Evolutionary conservation across 2,888 invertebrate genomes (phyloP), one percentile per base, ranked within the genome.

Genomic region (Hypsopygia costalis): DNA sequence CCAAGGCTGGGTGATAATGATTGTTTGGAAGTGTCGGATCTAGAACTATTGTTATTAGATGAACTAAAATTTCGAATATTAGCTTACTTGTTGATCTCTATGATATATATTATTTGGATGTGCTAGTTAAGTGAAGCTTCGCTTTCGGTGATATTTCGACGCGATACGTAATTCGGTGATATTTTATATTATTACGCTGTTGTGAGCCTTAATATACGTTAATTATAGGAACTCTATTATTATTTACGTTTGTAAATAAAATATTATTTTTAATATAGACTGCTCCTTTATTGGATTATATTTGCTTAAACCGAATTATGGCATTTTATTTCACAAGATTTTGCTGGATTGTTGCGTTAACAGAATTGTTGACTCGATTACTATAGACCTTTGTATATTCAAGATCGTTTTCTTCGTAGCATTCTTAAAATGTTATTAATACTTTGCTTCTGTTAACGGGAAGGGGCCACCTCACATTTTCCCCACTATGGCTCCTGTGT

Each of bases 161-260:
- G 70, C 71, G 73, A 86, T 87, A 87, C 86, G 86, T 87, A 86
- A 85, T 79, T 76, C 62, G 81, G 86, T 87, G 86, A 87, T 87
- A 86, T 85, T 78, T 81, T 76, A 51, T 65, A 25, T 25, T 59
- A 69, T 69, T 73, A 69, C 10, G 60, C 69, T 54, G 62, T 67
- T 71, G 67, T 69, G 74, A 81, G 79, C 77, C 79, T 82, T 81
- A 78, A 66, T 73, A 62, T 71, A 63, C 43, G 51, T 50, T 58
- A 51, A 50, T 49, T 46, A 50, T 53, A 51, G 54, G 25, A 52
- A 57, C 69, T 62, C 71, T 75, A 58, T 63, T 75, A 58, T 63
- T 74, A 67, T 54, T 71, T 79, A 67, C 65, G 69, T 79, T 79
- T 70, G 72, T 48, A 48, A 11, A 43, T 43, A 42, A 43, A 43